Conservation (phyloP, 2,113 vertebrate species). For the Pelecanus crispus region DNA sequence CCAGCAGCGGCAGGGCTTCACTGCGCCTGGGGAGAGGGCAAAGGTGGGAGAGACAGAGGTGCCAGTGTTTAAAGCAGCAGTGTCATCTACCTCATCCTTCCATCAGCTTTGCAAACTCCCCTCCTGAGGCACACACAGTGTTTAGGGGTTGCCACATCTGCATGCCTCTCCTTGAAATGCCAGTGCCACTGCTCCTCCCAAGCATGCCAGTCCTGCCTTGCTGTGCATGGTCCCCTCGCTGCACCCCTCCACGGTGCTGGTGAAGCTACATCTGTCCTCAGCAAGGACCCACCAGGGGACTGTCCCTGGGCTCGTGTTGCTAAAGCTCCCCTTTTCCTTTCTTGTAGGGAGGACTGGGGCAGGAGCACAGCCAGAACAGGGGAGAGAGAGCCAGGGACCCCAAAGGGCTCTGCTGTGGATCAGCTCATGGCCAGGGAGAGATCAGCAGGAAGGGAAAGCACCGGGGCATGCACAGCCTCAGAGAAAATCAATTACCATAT, state of each 20-base stretch:
- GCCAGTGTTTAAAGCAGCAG: neutral
- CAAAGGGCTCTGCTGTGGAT: neutral
- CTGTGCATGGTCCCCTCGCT: neutral
- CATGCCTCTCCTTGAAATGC: neutral
- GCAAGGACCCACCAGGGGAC: neutral
- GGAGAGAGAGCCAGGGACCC: neutral
- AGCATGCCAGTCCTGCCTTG: accelerated
- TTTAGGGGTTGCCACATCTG: neutral
- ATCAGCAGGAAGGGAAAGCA: neutral
- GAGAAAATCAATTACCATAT: conserved; percentile 7
- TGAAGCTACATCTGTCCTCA: neutral
- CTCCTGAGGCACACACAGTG: neutral
- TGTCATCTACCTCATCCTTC: neutral
- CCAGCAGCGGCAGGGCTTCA: accelerated
- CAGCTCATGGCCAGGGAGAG: neutral
- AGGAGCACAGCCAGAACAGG: neutral
- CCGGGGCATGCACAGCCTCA: neutral
- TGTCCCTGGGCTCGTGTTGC: accelerated
- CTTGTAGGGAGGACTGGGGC: neutral
- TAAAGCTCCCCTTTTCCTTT: neutral
- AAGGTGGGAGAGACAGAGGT: neutral
- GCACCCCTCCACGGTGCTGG: neutral
- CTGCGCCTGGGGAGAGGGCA: accelerated
- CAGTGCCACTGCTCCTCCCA: neutral
- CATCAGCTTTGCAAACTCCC: accelerated